Percentiles rank a stretch among this genome's conserved stretches.
Conservation (phyloP, 2,113 vertebrate genomes). For the Callorhinus ursinus region DNA sequence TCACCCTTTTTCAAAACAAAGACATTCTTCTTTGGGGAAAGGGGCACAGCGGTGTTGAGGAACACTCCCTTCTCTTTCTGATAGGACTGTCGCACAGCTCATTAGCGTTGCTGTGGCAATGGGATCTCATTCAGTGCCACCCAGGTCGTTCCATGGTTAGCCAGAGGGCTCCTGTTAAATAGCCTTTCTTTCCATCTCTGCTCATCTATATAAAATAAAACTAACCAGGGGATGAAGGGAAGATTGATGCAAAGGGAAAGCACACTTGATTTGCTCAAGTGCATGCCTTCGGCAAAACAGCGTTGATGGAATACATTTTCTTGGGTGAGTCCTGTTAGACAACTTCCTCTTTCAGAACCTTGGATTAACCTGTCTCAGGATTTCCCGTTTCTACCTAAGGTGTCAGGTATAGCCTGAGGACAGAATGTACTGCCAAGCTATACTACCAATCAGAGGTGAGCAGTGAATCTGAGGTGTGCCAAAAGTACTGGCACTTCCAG, state of each 20-base stretch:
- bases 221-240: background rate
- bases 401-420: background rate
- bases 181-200: background rate
- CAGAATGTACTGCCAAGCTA: background rate
- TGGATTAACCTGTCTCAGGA: background rate
- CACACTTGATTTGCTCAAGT: background rate
- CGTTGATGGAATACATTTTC: background rate
- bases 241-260: constrained; percentile 8
- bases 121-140: constrained; percentile 10
- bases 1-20: background rate
- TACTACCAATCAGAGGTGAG: background rate
- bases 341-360: background rate
- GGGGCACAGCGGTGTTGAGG: background rate
- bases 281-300: background rate
- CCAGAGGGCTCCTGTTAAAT: constrained; percentile 5
- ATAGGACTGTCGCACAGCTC: background rate
- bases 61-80: background rate
- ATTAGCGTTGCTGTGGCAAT: background rate
- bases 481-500: background rate
- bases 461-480: background rate
- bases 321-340: background rate
- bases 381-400: background rate
- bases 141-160: background rate
- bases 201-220: constrained; percentile 48
- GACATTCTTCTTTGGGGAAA: background rate